Conservation (phyloP, 2,113 vertebrate genomes). For the Hymenochirus boettgeri region DNA sequence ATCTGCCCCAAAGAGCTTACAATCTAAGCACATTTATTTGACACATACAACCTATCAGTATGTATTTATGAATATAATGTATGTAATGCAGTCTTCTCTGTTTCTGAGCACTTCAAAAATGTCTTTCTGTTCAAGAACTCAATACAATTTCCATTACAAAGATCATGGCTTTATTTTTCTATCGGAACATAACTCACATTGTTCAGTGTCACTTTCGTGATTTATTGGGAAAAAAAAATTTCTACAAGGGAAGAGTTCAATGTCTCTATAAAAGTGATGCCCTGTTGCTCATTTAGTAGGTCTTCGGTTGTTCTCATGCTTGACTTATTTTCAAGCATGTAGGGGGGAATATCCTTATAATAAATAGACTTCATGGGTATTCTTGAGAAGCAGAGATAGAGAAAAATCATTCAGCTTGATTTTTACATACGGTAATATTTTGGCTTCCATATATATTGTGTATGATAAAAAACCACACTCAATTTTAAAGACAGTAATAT, state of each 20-base stretch:
- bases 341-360: constrained; percentile 7
- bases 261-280: background rate
- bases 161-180: background rate
- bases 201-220: background rate
- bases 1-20: too few relatives aligned
- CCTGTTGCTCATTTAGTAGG: constrained; percentile 9
- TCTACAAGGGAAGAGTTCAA: background rate
- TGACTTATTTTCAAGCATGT: constrained; percentile 9
- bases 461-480: background rate
- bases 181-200: background rate
- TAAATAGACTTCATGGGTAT: constrained; percentile 8
- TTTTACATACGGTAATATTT: constrained; percentile 29
- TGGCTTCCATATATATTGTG: constrained; percentile 12
- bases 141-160: background rate
- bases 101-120: too few relatives aligned
- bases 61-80: too few relatives aligned
- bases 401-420: constrained; percentile 13
- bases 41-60: too few relatives aligned
- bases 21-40: too few relatives aligned
- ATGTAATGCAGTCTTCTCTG: too few relatives aligned
- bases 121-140: background rate
- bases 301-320: constrained; percentile 4
- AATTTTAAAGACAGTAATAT: constrained; percentile 8
- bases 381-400: background rate
- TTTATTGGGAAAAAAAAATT: background rate